Percentiles rank a stretch among this genome's conserved stretches.
phyloP scores from a whole-genome alignment of 2,888 invertebrate genomes.

The Pammene fasciana region DNA sequence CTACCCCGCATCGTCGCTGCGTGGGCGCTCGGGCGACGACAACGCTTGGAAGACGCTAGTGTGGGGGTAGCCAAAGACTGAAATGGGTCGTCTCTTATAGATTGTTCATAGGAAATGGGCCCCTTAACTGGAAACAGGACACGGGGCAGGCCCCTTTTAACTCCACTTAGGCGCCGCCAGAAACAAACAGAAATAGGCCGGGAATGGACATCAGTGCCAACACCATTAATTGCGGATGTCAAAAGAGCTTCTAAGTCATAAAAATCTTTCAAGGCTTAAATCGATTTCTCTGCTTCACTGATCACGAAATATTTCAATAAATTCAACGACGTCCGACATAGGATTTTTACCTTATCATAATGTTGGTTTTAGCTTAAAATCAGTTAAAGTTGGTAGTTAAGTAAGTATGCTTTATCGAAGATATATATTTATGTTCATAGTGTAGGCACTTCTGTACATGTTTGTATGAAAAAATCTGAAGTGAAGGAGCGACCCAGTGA shows the following conservation, averaged over 20 bases:
- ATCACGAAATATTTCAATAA: slow-evolving; percentile 20
- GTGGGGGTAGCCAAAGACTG: too few species aligned
- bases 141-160: neutral
- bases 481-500: neutral
- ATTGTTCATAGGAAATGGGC: neutral
- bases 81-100: neutral
- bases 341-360: neutral
- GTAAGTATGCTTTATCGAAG: neutral
- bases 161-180: neutral
- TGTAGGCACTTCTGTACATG: too few species aligned
- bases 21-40: too few species aligned
- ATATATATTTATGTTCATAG: neutral
- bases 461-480: too few species aligned
- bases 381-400: neutral
- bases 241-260: slow-evolving; percentile 23
- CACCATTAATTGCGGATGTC: slow-evolving; percentile 5
- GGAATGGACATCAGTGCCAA: neutral
- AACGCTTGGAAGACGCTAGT: too few species aligned
- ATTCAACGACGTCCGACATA: neutral
- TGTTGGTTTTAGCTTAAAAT: neutral
- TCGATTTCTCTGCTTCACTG: slow-evolving; percentile 30
- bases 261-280: slow-evolving; percentile 48
- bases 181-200: neutral
- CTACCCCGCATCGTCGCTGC: too few species aligned
- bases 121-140: neutral